Evolutionary conservation across 1,140 invertebrate species (phyloP), one percentile per base, ranked within the genome.

Genomic region (Scaptomyza graminum): DNA sequence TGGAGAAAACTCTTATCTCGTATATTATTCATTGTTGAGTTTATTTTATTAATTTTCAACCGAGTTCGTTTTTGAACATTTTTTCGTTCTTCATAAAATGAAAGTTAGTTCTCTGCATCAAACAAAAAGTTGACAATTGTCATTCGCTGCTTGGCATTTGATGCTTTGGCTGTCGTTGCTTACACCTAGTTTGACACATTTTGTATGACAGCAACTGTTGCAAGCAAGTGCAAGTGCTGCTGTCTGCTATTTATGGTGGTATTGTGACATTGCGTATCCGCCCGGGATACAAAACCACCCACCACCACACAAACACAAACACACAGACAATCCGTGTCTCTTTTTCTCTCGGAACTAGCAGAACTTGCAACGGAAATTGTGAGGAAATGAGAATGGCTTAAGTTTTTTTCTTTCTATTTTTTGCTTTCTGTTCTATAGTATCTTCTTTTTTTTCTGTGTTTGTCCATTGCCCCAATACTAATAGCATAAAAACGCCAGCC

Each of bases 381-480:
- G 49, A 85, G 80, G 80, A 84, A 84, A 84, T 84, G 80, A 84
- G 73, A 84, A 84, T 79, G 80, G 80, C 68, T 84, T 68, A 79
- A 85, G 73, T 77, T 81, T 80, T 65, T 62, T 77, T 65, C 59
- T 77, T 9, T 77, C 54, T 41, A 60, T 61, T 59, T 22, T 15
- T 15, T 37, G 34, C 12, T 65, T 34, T 67, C 25, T 39, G 37
- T 22, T 22, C 1, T 41, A 3, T 22, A 16, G 8, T 22, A 16
- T 41, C 44, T 43, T 9, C 25, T 25, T 59, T 47, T 70, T 41
- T 51, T 41, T 11, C n/a, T 46, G 31, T 47, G 12, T 37, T 25
- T 51, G 1, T 51, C 0, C 16, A 8, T 25, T 22, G 22, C 16
- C 9, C 3, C 43, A 3, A 22, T 13, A 8, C 3, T 34, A 3